A percentile compares a stretch with the other conserved stretches of the same genome.
phyloP scores from a whole-genome alignment of 2,888 invertebrate species.

The Apantesis nais region DNA sequence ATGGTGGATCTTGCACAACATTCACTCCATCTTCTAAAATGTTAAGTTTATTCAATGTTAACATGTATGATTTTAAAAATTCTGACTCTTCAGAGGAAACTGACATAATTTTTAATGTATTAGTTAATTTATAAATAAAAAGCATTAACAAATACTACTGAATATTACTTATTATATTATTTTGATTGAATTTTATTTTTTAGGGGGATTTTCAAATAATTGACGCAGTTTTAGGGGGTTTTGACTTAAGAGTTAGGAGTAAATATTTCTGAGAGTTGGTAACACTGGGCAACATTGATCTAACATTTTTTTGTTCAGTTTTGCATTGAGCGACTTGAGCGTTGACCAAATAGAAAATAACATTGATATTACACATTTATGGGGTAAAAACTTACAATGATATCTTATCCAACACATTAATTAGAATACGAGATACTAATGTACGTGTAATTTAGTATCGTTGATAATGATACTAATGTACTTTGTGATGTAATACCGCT shows the following conservation, averaged over 20 bases:
- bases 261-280: slow-evolving; percentile 7
- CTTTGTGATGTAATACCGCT: too few relatives aligned
- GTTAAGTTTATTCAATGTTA: slow-evolving; percentile 1
- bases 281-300: too few relatives aligned
- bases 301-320: too few relatives aligned
- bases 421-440: too few relatives aligned
- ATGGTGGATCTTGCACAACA: slow-evolving; percentile 6
- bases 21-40: not conserved
- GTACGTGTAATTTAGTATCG: too few relatives aligned
- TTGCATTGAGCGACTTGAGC: too few relatives aligned
- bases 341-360: too few relatives aligned
- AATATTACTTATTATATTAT: slow-evolving; percentile 1
- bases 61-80: slow-evolving; percentile 9
- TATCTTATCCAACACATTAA: too few relatives aligned
- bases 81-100: not conserved
- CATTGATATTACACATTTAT: too few relatives aligned
- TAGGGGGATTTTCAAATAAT: slow-evolving; percentile 9
- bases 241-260: not conserved
- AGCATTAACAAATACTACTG: not conserved
- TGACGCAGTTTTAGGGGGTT: slow-evolving; percentile 11
- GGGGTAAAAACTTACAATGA: too few relatives aligned
- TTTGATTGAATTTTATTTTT: slow-evolving; percentile 10
- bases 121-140: not conserved
- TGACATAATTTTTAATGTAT: not conserved
- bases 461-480: too few relatives aligned